phyloP scores from a whole-genome alignment of 1,140 invertebrate species.

The Drosophila seguyi region DNA sequence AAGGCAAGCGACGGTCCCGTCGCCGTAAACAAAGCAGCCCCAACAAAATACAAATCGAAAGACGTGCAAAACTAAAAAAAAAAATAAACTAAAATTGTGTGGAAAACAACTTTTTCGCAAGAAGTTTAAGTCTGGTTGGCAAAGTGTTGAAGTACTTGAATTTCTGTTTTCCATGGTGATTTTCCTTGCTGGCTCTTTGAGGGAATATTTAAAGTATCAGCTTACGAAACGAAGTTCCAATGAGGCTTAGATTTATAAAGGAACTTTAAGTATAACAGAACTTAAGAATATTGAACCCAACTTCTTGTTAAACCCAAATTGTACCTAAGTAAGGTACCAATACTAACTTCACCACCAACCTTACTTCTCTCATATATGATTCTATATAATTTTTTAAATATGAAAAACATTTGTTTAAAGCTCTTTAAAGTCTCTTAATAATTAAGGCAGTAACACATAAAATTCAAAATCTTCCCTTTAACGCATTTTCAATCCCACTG shows the following conservation, averaged over 20 bases:
- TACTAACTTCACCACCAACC: no score
- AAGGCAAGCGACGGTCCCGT: conserved; percentile 29
- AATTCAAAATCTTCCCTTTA: neutral
- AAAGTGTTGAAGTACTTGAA: conserved; percentile 56
- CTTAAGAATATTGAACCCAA: no score
- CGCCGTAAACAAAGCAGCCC: conserved; percentile 57
- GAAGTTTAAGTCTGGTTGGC: conserved; percentile 48
- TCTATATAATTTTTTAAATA: neutral
- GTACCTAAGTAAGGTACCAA: neutral
- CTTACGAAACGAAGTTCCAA: neutral
- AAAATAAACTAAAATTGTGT: conserved; percentile 10
- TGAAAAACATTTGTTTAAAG: no score
- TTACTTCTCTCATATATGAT: neutral
- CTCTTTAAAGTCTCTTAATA: neutral
- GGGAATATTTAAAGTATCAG: conserved; percentile 14
- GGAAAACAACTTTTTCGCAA: conserved; percentile 34
- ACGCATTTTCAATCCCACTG: conserved; percentile 23
- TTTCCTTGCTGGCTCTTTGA: neutral
- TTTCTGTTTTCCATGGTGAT: conserved; percentile 17
- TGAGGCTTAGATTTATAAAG: neutral
- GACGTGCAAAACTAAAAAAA: conserved; percentile 25
- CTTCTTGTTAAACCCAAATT: no score
- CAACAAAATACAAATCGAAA: conserved; percentile 59
- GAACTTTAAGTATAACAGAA: neutral
- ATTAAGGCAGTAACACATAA: neutral